phyloP scores from a whole-genome alignment of 2,113 vertebrate genomes.

The Eclectus roratus region DNA sequence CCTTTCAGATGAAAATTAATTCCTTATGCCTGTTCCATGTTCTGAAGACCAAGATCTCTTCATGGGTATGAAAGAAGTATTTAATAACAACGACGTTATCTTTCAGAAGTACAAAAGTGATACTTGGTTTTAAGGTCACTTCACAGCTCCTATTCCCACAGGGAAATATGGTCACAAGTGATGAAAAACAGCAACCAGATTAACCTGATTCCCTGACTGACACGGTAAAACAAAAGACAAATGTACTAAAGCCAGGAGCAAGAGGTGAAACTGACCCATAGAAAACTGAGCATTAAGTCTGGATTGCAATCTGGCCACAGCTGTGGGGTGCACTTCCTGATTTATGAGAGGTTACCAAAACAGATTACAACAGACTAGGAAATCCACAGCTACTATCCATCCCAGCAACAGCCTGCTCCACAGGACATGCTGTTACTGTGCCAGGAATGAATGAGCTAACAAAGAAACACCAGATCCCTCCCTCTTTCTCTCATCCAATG shows the following conservation, averaged over 20 bases:
- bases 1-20: background rate
- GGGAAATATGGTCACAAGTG: rapidly evolving
- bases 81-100: background rate
- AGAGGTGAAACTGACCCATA: background rate
- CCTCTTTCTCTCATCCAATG: background rate
- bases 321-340: background rate
- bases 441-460: background rate
- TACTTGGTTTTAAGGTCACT: background rate
- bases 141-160: background rate
- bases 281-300: background rate
- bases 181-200: background rate
- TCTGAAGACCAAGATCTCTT: background rate
- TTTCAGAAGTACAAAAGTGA: background rate
- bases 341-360: background rate
- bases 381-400: background rate
- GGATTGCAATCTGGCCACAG: background rate
- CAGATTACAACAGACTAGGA: background rate
- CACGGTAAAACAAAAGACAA: background rate
- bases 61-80: background rate
- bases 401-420: background rate
- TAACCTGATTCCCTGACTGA: background rate
- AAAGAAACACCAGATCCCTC: background rate
- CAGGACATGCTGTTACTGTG: background rate
- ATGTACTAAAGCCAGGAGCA: background rate
- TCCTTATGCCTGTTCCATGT: rapidly evolving